phyloP scores from a whole-genome alignment of 2,113 vertebrate genomes.

The Saguinus imperator region DNA sequence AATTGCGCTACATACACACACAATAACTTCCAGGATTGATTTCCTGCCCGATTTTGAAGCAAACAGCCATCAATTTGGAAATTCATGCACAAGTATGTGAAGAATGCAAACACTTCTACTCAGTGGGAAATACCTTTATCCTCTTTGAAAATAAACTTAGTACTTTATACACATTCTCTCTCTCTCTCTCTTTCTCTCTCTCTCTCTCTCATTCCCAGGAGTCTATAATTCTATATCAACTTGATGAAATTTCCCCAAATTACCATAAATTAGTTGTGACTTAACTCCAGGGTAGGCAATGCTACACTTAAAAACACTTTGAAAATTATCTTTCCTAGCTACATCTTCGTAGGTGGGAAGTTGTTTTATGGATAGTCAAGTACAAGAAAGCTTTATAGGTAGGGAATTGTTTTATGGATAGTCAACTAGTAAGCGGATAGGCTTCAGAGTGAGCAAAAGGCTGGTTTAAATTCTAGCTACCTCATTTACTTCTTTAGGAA shows the following conservation, averaged over 20 bases:
- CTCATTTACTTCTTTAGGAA: neutral
- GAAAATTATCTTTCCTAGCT: neutral
- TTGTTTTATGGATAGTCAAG: neutral
- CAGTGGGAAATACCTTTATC: neutral
- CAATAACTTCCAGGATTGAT: constrained; percentile 66
- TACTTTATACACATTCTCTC: neutral
- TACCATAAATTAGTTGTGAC: neutral
- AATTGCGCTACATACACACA: constrained; percentile 56
- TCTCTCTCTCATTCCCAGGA: neutral
- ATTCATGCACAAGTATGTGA: neutral
- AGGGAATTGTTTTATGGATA: neutral
- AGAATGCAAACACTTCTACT: neutral
- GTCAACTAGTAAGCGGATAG: neutral
- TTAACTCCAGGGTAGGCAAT: neutral
- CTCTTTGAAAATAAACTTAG: neutral
- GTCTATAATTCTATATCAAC: neutral
- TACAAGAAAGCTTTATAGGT: neutral
- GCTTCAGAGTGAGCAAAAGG: neutral
- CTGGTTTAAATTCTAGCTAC: neutral
- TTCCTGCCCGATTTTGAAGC: constrained; percentile 55
- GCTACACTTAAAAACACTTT: neutral
- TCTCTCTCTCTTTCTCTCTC: no score
- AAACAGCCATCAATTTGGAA: constrained; percentile 58
- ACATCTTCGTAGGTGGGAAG: neutral
- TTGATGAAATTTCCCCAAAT: neutral